Percentiles rank a stretch among this genome's conserved stretches.
These are phyloP conservation scores for Cricetomys ansorgei DNA, from an alignment of 2,113 vertebrate genomes.

Conservation along the genomic window DNA sequence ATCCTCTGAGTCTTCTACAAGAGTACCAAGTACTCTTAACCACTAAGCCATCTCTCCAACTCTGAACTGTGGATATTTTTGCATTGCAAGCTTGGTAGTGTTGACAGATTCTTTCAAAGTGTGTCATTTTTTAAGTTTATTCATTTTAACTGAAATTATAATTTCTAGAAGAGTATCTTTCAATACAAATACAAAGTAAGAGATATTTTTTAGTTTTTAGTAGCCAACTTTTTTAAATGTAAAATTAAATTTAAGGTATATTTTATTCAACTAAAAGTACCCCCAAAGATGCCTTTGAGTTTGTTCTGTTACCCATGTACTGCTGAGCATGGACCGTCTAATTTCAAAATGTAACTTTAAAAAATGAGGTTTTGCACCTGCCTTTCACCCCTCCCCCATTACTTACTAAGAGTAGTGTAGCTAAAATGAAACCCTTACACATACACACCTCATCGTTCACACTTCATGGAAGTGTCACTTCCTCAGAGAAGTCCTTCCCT, in stretches of 20 bases:
- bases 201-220: not conserved
- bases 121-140: constrained; percentile 13
- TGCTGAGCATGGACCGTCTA: not conserved
- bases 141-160: constrained; percentile 39
- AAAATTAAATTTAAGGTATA: constrained; percentile 1
- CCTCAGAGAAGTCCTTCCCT: not conserved
- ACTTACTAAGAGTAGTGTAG: not conserved
- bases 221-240: not conserved
- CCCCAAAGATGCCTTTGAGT: not conserved
- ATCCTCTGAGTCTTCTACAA: not conserved
- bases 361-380: not conserved
- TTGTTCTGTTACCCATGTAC: not conserved
- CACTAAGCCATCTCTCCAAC: not conserved
- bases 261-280: constrained; percentile 35
- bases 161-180: not conserved
- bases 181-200: not conserved
- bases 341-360: not conserved
- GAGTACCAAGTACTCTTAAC: not conserved
- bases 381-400: too few relatives aligned
- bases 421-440: not conserved
- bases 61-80: not conserved
- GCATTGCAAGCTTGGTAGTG: not conserved
- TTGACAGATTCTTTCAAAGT: not conserved
- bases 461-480: not conserved
- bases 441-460: not conserved